Conservation (phyloP, 2,113 vertebrate species). For the Aldabrachelys gigantea region DNA sequence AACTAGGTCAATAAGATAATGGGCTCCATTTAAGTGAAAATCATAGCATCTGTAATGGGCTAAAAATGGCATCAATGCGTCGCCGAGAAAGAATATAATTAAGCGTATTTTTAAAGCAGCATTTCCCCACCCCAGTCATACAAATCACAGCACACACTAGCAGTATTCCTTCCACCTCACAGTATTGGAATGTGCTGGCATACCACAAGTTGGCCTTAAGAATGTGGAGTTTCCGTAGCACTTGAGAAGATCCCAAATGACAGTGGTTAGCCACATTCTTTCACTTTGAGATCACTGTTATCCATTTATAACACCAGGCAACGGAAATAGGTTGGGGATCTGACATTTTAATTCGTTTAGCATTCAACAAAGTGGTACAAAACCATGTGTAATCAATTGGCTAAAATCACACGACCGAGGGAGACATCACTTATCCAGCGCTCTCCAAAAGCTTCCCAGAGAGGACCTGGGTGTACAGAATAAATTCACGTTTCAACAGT, state of each 20-base stretch:
- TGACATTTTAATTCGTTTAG: not conserved
- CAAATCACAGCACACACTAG: slow-evolving; percentile 72
- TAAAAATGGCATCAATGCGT: slow-evolving; percentile 78
- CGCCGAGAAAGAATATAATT: slow-evolving; percentile 81
- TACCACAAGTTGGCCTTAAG: slow-evolving; percentile 86
- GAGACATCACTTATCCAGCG: fast-evolving
- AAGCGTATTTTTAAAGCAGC: slow-evolving; percentile 81
- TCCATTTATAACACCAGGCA: slow-evolving; percentile 26
- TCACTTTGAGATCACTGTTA: slow-evolving; percentile 80
- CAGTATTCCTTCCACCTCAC: slow-evolving; percentile 88
- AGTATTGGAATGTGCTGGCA: slow-evolving; percentile 92
- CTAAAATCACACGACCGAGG: fast-evolving
- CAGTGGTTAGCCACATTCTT: slow-evolving; percentile 85
- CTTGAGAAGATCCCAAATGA: slow-evolving; percentile 83
- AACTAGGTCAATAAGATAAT: slow-evolving; percentile 82
- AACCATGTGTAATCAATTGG: not conserved
- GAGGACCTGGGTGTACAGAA: not conserved
- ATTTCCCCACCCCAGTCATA: slow-evolving; percentile 72
- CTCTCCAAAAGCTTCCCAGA: fast-evolving
- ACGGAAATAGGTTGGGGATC: not conserved
- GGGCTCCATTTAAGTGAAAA: slow-evolving; percentile 78
- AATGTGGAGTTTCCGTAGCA: slow-evolving; percentile 91
- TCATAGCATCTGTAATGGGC: slow-evolving; percentile 74
- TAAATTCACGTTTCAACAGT: not conserved
- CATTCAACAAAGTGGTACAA: not conserved